phyloP scores from a whole-genome alignment of 2,797 vertebrate species.

The Semotilus atromaculatus region DNA sequence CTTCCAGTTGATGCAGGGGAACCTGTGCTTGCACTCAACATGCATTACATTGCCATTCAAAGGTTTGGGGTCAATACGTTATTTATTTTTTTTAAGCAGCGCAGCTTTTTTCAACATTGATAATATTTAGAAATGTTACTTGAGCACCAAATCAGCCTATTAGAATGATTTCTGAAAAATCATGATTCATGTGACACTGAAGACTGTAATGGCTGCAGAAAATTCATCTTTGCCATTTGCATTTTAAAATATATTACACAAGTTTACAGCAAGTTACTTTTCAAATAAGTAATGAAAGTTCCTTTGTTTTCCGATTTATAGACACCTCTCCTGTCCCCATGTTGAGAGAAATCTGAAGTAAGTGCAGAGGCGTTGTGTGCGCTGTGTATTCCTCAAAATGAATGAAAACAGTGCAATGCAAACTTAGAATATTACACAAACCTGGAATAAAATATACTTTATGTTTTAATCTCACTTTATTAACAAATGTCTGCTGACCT shows the following conservation, averaged over 20 bases:
- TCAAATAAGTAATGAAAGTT: background rate
- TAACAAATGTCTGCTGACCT: background rate
- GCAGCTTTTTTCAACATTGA: background rate
- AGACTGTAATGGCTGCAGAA: background rate
- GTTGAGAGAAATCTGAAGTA: background rate
- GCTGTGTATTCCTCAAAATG: background rate
- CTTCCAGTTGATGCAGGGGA: slow-evolving; percentile 10
- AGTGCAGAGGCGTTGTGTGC: no score
- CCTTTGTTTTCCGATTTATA: background rate
- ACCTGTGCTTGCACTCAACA: background rate
- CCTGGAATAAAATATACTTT: background rate
- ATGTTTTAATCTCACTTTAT: background rate
- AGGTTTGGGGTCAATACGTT: background rate
- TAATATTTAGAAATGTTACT: background rate
- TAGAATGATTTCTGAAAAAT: background rate
- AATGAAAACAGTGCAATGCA: background rate
- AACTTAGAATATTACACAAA: background rate
- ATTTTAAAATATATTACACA: background rate
- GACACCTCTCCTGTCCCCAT: background rate
- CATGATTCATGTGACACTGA: background rate
- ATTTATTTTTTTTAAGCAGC: background rate
- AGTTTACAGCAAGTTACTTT: background rate
- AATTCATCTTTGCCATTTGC: background rate
- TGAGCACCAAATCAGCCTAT: no score
- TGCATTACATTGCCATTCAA: background rate